phyloP scores from a whole-genome alignment of 2,888 invertebrate species.

The Dioctria rufipes region DNA sequence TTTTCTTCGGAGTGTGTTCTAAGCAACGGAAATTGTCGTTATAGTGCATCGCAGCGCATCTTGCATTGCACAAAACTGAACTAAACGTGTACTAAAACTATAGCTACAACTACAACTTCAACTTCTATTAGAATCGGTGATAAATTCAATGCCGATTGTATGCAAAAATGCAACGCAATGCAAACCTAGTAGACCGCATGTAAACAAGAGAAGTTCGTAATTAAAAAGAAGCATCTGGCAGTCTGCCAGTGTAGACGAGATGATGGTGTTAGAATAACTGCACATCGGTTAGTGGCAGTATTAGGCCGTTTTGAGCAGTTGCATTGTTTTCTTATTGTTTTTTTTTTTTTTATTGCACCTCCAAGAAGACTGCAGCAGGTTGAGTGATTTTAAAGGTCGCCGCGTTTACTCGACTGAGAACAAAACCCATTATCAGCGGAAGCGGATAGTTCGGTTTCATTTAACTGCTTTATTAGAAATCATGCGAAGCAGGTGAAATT shows the following conservation, averaged over 20 bases:
- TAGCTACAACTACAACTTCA: not conserved
- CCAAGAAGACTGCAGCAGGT: conserved; percentile 3
- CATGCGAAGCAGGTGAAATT: conserved; percentile 1
- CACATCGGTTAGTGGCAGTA: conserved; percentile 13
- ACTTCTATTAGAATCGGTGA: not conserved
- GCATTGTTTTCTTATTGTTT: conserved; percentile 16
- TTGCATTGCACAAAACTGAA: conserved; percentile 8
- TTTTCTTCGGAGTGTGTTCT: not conserved
- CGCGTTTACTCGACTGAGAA: conserved; percentile 30
- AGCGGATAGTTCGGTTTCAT: conserved; percentile 36
- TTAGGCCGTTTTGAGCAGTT: conserved; percentile 14
- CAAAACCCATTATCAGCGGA: conserved; percentile 20
- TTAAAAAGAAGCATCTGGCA: conserved; percentile 35
- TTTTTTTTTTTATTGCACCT: conserved; percentile 21
- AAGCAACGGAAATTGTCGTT: not conserved
- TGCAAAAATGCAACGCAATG: conserved; percentile 36
- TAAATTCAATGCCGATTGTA: conserved; percentile 48
- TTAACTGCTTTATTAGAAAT: conserved; percentile 15
- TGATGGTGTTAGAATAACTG: conserved; percentile 25
- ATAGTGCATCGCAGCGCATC: not conserved
- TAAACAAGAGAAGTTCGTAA: conserved; percentile 7
- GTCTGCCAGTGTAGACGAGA: too few relatives aligned
- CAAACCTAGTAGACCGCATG: not conserved
- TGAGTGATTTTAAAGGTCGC: conserved; percentile 41
- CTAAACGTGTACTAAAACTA: conserved; percentile 2